Percentiles rank a stretch among this genome's conserved stretches.
Conservation (phyloP, 2,113 vertebrate genomes). For the Chamaetylas fuelleborni region DNA sequence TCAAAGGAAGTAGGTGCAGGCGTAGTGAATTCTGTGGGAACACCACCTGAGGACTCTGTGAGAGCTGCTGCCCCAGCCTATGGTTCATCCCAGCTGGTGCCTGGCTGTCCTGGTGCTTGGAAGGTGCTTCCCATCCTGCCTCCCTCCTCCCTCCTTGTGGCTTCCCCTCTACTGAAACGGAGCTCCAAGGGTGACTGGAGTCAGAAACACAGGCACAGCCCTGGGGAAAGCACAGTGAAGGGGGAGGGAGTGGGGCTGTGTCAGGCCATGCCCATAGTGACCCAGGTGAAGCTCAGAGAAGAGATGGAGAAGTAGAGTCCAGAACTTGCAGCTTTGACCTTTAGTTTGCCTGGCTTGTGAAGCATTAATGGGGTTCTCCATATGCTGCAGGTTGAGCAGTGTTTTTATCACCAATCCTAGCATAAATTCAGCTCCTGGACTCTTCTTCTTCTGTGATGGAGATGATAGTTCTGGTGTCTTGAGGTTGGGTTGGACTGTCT, state of each 20-base stretch:
- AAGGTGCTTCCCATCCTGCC: neutral
- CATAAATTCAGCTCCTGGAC: neutral
- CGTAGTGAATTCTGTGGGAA: neutral
- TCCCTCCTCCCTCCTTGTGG: neutral
- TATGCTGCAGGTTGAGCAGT: neutral
- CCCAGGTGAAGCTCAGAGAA: neutral
- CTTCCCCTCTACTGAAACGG: fast-evolving
- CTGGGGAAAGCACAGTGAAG: neutral
- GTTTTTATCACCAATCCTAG: neutral
- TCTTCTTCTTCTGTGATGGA: neutral
- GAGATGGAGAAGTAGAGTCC: neutral
- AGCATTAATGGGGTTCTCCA: neutral
- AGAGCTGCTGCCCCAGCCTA: fast-evolving
- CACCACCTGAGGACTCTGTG: neutral
- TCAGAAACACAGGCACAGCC: neutral
- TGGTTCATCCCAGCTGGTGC: neutral
- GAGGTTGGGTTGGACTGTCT: neutral
- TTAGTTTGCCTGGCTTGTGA: neutral
- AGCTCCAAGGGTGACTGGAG: neutral
- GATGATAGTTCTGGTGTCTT: neutral
- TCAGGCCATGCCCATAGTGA: neutral
- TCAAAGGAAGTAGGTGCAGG: neutral
- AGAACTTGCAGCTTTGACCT: neutral
- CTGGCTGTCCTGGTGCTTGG: neutral
- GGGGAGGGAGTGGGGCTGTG: neutral